Evolutionary conservation across 2,888 invertebrate genomes (phyloP).

Genomic region (Andrena bucephala): DNA sequence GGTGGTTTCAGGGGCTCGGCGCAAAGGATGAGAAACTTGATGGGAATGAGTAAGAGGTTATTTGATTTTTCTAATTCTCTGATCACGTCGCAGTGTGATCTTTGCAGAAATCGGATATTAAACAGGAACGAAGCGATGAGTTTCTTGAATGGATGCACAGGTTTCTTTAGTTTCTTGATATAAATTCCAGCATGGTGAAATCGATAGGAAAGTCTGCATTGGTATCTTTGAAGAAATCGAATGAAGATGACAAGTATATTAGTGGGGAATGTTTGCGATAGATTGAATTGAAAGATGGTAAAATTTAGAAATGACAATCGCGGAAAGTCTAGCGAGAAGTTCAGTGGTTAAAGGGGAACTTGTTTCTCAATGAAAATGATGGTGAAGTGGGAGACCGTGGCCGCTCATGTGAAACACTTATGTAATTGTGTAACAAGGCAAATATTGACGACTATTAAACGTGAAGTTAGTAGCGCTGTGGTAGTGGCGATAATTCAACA

Average conservation of each 20-base stretch:
- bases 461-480: background rate
- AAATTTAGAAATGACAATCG: too few relatives aligned
- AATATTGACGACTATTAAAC: conserved; percentile 9
- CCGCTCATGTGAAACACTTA: conserved; percentile 28
- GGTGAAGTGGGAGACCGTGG: background rate
- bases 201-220: background rate
- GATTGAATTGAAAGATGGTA: background rate
- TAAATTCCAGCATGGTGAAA: background rate
- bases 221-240: background rate
- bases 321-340: background rate
- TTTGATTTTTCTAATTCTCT: too few relatives aligned
- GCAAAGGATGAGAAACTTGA: too few relatives aligned
- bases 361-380: conserved; percentile 22
- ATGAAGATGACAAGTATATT: background rate
- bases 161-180: background rate
- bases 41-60: too few relatives aligned
- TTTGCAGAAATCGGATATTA: background rate
- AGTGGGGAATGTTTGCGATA: background rate
- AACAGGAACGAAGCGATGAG: too few relatives aligned
- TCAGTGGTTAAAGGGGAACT: conserved; percentile 1
- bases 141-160: too few relatives aligned
- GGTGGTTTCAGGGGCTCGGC: too few relatives aligned
- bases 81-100: too few relatives aligned
- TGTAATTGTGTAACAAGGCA: conserved; percentile 1
- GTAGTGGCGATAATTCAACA: background rate